These are phyloP conservation scores for Cercocebus atys DNA, from an alignment of 2,113 vertebrate species.

Conservation along the genomic window DNA sequence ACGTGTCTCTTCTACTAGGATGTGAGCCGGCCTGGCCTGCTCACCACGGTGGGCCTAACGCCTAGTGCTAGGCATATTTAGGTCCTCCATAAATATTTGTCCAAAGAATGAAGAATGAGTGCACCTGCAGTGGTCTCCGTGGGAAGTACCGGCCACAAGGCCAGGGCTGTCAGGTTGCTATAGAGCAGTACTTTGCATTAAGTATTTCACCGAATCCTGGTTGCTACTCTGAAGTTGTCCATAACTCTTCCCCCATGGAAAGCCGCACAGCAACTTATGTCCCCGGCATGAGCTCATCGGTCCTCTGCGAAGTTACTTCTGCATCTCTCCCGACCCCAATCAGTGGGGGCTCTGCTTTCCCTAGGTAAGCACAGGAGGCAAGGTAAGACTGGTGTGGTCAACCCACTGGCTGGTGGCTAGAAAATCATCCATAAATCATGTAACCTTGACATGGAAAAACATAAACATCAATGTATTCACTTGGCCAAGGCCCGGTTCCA, in stretches of 20 bases:
- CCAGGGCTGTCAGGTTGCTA: neutral
- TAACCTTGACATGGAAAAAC: rapidly evolving
- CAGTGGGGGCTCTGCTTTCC: neutral
- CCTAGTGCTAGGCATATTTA: neutral
- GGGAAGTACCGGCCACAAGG: neutral
- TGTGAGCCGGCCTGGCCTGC: neutral
- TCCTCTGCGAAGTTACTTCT: too few species aligned
- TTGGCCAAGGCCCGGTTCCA: rapidly evolving
- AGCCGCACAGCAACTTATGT: neutral
- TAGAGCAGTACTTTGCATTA: rapidly evolving
- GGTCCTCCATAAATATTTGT: too few species aligned
- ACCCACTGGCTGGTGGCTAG: rapidly evolving
- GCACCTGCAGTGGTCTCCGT: neutral
- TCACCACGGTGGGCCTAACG: neutral
- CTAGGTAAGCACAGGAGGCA: rapidly evolving
- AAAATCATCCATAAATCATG: too few species aligned
- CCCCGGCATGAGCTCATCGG: neutral
- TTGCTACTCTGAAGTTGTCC: neutral
- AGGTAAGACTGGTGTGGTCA: neutral
- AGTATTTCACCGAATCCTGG: rapidly evolving
- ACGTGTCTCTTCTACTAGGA: neutral
- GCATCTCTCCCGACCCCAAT: too few species aligned
- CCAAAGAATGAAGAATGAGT: neutral
- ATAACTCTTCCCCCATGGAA: neutral
- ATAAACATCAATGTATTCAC: rapidly evolving